These are phyloP conservation scores for Campoplex nolae DNA, from an alignment of 2,888 invertebrate species.

Conservation along the genomic window DNA sequence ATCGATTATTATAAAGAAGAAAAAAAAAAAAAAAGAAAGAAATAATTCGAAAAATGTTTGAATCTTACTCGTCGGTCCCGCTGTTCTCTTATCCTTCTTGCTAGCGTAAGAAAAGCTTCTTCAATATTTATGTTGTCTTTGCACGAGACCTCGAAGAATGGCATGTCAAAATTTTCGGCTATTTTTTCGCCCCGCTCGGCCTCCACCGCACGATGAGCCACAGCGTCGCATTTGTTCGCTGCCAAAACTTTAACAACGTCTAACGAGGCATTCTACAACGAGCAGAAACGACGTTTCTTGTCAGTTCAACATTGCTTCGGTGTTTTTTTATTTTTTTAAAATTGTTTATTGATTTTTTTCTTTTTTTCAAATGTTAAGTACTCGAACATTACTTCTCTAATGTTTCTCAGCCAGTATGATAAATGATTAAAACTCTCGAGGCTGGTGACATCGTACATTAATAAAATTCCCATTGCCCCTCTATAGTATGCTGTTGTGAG, in stretches of 20 bases:
- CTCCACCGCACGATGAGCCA: constrained; percentile 91
- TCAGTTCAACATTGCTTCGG: not conserved
- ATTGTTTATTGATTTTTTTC: no score
- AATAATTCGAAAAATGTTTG: not conserved
- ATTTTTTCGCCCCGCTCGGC: constrained; percentile 94
- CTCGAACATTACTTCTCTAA: constrained; percentile 89
- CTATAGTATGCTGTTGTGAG: constrained; percentile 95
- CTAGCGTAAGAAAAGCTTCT: constrained; percentile 92
- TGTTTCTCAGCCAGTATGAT: constrained; percentile 95
- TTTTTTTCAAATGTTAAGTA: not conserved
- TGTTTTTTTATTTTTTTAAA: not conserved
- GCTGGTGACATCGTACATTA: constrained; percentile 96
- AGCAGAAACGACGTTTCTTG: not conserved
- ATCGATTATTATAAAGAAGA: not conserved
- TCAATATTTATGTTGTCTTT: constrained; percentile 95
- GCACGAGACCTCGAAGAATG: constrained; percentile 95
- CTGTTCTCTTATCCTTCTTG: constrained; percentile 93
- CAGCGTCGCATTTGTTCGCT: constrained; percentile 94
- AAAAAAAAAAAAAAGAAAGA: not conserved
- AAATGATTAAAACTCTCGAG: constrained; percentile 95
- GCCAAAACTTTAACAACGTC: constrained; percentile 94
- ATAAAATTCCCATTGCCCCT: constrained; percentile 95
- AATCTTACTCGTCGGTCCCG: constrained; percentile 89
- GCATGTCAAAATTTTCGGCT: constrained; percentile 94
- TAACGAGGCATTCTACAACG: constrained; percentile 92